Conservation (phyloP, 2,888 invertebrate genomes). For the Aplocera efformata region DNA sequence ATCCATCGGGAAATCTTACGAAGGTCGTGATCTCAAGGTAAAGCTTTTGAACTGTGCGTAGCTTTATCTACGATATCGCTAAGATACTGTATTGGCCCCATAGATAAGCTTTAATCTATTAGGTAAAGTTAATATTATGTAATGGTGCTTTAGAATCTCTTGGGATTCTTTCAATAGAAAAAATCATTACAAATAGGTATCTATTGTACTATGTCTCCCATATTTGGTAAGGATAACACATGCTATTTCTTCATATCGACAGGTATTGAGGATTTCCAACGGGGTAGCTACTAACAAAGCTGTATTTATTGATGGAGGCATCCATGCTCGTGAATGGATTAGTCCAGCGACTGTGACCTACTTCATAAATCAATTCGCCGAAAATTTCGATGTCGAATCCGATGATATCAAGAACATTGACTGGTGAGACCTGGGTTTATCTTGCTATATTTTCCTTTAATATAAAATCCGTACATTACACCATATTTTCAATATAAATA, state of each 20-base stretch:
- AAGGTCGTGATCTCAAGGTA: slow-evolving; percentile 88
- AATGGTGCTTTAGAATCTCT: no score
- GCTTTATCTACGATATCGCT: background rate
- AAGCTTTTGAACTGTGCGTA: slow-evolving; percentile 1
- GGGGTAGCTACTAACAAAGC: slow-evolving; percentile 84
- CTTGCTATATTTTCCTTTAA: no score
- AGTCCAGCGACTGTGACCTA: slow-evolving; percentile 90
- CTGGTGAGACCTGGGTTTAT: slow-evolving; percentile 57
- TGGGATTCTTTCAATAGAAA: no score
- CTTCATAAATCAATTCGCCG: slow-evolving; percentile 87
- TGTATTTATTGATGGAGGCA: slow-evolving; percentile 89
- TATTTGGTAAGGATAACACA: no score
- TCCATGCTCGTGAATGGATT: slow-evolving; percentile 96
- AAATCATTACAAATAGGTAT: no score
- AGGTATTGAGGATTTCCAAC: slow-evolving; percentile 84
- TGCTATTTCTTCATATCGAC: no score
- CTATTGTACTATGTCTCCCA: no score
- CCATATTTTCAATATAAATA: no score
- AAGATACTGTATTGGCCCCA: no score
- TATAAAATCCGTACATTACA: no score
- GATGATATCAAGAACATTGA: slow-evolving; percentile 70
- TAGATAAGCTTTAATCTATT: background rate
- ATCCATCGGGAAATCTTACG: slow-evolving; percentile 87
- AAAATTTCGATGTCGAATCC: slow-evolving; percentile 86
- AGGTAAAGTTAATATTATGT: no score